Base-by-base conservation (phyloP, 2,797 vertebrate genomes). In the Xiphophorus birchmanni region DNA sequence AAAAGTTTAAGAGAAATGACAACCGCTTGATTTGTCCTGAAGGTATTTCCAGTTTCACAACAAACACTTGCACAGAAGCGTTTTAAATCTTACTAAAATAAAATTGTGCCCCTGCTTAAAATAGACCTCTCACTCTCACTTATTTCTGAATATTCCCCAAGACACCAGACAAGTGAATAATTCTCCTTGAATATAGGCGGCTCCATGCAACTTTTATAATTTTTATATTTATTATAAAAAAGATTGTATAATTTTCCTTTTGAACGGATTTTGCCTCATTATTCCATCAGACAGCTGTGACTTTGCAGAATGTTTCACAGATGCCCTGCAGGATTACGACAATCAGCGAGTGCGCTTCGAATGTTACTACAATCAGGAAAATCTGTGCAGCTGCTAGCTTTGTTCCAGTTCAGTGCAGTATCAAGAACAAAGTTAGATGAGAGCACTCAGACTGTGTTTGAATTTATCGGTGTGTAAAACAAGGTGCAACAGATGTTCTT, bases 71-170 rank as follows among this genome's bases (percentile, higher is more conserved):
- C 63, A 54, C 12, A 56, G 81, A 88, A 63, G 65, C 84, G 0
- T 86, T 90, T 76, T 88, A 88, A 76, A 83, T 85, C 84, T 82
- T 72, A 81, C 29, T 26, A 65, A 72, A 45, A 79, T 65, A 63
- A 75, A 52, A 65, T 32, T 32, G 23, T 52, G 56, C 60, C 35
- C 65, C 29, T 1, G 18, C 52, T 73, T 78, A 74, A 87, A 90
- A 82, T 35, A 80, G 26, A 84, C 2, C 69, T 67, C 12, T 84
- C 75, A 5, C 26, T 74, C 54, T 77, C 54, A 80, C 40, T 35
- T 18, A 29, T 58, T 32, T 89, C 45, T 78, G n/a, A 89, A 81
- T 77, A 69, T 56, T 86, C 73, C 75, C 75, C 42, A 73, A 81
- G 52, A 82, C 72, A 65, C 35, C 72, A 54, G 8, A 10, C 50